Base-by-base conservation (phyloP, 2,888 invertebrate genomes). In the Augiades crinisus region DNA sequence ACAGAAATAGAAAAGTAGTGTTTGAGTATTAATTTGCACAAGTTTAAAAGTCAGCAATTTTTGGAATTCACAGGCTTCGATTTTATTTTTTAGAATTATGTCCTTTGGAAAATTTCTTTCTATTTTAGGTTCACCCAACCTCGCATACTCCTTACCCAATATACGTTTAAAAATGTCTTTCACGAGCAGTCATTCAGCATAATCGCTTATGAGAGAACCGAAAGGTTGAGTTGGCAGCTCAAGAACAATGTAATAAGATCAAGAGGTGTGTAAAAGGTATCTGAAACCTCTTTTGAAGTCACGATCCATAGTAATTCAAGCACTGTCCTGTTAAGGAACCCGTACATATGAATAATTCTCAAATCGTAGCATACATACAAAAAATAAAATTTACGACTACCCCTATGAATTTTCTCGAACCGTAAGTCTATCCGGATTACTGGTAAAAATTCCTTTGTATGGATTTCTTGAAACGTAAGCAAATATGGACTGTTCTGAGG, bases 271-370 rank as follows among this genome's bases (percentile, higher is more conserved):
- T 46, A 56, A 55, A 54, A 49, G 46, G 33, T 49, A 47, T 54
- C 47, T 19, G 45, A 31, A 21, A 57, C 51, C 47, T 45, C 55
- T 68, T 68, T 68, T 66, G 66, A 67, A 71, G 70, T 68, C 63
- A 63, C 64, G 59, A 70, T 68, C 65, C 66, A 63, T 65, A 71
- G 53, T 68, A 67, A 77, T 66, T 67, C 55, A 54, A 55, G 38
- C 73, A 69, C 66, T 73, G 73, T 75, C 70, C 73, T 68, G 70
- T 57, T 75, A 69, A 67, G 71, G 70, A 72, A 69, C 62, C 67
- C 65, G 65, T 70, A 65, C 70, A 78, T 78, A n/a, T n/a, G n/a
- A n/a, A n/a, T n/a, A n/a, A n/a, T 84, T 69, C 74, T 83, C 83
- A 80, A 67, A 70, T 68, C 53, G 55, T 55, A 53, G 62, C 65